Evolutionary conservation across 2,888 invertebrate genomes (phyloP).

Genomic region (Gastrophysa polygoni): DNA sequence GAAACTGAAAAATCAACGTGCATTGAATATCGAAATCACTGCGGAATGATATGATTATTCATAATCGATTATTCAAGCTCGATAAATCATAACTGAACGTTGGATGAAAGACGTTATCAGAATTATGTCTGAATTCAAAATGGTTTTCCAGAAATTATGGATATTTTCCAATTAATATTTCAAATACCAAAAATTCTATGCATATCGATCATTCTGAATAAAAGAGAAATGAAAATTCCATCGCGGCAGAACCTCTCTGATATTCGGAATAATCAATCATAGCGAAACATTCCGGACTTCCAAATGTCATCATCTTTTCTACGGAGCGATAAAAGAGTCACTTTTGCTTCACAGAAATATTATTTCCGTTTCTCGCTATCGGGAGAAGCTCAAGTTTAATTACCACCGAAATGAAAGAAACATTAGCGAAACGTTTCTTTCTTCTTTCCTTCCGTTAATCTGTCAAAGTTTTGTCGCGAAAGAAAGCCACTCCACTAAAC

Average conservation of each 20-base stretch:
- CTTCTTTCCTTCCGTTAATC: conserved; percentile 3
- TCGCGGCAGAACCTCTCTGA: not conserved
- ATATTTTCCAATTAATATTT: not conserved
- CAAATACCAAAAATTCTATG: not conserved
- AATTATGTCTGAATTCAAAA: not conserved
- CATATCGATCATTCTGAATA: not conserved
- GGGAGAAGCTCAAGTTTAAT: conserved; percentile 16
- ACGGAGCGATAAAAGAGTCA: not conserved
- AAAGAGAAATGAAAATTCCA: not conserved
- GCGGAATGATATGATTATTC: too few relatives aligned
- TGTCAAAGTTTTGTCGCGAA: not conserved
- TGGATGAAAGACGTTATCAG: not conserved
- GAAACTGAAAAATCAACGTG: too few relatives aligned
- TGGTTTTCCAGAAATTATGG: not conserved
- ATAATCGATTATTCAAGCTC: too few relatives aligned
- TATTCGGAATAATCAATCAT: not conserved
- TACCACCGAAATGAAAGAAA: conserved; percentile 14
- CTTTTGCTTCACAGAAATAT: not conserved
- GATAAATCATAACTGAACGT: too few relatives aligned
- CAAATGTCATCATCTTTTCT: not conserved
- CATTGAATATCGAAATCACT: too few relatives aligned
- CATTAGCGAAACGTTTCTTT: conserved; percentile 10
- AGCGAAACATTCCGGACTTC: not conserved
- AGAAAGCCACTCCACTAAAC: not conserved
- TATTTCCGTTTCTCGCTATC: conserved; percentile 8